phyloP scores from a whole-genome alignment of 2,888 invertebrate species.

The Ethmia dodecea region DNA sequence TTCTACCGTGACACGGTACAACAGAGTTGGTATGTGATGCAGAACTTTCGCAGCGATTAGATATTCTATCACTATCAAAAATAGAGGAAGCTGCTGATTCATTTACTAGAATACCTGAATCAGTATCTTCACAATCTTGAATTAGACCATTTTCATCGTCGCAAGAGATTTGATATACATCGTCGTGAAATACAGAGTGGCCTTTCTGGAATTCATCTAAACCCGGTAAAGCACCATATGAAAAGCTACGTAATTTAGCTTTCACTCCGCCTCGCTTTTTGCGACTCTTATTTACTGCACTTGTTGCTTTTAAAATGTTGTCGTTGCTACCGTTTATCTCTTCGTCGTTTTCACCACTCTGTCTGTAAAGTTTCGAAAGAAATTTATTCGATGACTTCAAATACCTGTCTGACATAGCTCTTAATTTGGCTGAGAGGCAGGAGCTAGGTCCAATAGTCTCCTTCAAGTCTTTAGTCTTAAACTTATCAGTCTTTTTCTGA shows the following conservation, averaged over 20 bases:
- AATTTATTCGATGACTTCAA: slow-evolving; percentile 82
- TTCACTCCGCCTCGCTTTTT: slow-evolving; percentile 63
- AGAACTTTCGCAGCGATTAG: slow-evolving; percentile 73
- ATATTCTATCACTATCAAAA: slow-evolving; percentile 75
- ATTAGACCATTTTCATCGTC: slow-evolving; percentile 75
- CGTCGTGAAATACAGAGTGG: slow-evolving; percentile 80
- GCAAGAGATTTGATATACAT: slow-evolving; percentile 66
- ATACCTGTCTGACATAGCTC: slow-evolving; percentile 85
- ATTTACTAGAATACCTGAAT: slow-evolving; percentile 86
- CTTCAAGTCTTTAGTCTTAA: slow-evolving; percentile 62
- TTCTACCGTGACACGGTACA: slow-evolving; percentile 61
- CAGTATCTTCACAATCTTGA: slow-evolving; percentile 83
- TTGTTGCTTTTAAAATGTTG: slow-evolving; percentile 46
- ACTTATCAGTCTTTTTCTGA: slow-evolving; percentile 70
- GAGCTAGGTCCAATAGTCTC: slow-evolving; percentile 74
- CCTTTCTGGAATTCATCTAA: slow-evolving; percentile 82
- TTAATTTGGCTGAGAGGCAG: slow-evolving; percentile 82
- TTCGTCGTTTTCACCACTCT: slow-evolving; percentile 53
- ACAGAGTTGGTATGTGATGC: slow-evolving; percentile 61
- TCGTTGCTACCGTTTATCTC: slow-evolving; percentile 31
- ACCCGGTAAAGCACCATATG: slow-evolving; percentile 85
- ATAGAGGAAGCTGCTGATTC: slow-evolving; percentile 83
- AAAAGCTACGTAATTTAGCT: slow-evolving; percentile 82
- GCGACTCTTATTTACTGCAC: slow-evolving; percentile 47
- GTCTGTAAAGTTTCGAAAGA: slow-evolving; percentile 81